Evolutionary conservation across 37 sponge, comb jelly and placozoan species (phyloP).

Genomic region (Tethya wilhelma): DNA sequence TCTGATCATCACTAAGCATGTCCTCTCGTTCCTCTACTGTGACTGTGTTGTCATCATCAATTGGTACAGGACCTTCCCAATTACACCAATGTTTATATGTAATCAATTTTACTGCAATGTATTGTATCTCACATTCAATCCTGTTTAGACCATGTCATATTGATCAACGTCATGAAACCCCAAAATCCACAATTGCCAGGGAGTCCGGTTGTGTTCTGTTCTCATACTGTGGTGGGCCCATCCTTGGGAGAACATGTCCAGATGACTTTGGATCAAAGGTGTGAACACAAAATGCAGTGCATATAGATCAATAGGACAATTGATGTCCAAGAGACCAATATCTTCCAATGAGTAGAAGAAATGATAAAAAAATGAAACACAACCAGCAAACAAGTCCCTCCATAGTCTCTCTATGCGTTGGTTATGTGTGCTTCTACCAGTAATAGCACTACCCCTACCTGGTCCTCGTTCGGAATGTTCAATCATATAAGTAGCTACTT

Average conservation of each 20-base stretch:
- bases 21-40: neutral
- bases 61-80: slow-evolving; percentile 2
- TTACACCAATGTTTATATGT: neutral
- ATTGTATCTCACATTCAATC: neutral
- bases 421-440: slow-evolving; percentile 68
- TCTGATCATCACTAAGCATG: slow-evolving; percentile 6
- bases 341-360: slow-evolving; percentile 67
- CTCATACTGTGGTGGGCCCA: slow-evolving; percentile 49
- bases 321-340: slow-evolving; percentile 27
- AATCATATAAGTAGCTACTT: slow-evolving; percentile 61
- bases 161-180: neutral
- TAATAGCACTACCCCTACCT: slow-evolving; percentile 62
- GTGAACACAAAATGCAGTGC: slow-evolving; percentile 56
- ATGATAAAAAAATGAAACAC: slow-evolving; percentile 43
- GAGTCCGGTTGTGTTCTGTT: slow-evolving; percentile 19
- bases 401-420: slow-evolving; percentile 81
- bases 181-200: slow-evolving; percentile 10
- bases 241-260: slow-evolving; percentile 40
- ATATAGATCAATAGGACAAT: slow-evolving; percentile 33
- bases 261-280: slow-evolving; percentile 42
- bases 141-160: neutral
- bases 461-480: slow-evolving; percentile 69
- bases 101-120: neutral
- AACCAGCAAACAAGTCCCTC: slow-evolving; percentile 62
- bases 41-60: slow-evolving; percentile 27